These are phyloP conservation scores for Montipora sp. DNA, from an alignment of 64 coral and sea anemone genomes.

Conservation along the genomic window DNA sequence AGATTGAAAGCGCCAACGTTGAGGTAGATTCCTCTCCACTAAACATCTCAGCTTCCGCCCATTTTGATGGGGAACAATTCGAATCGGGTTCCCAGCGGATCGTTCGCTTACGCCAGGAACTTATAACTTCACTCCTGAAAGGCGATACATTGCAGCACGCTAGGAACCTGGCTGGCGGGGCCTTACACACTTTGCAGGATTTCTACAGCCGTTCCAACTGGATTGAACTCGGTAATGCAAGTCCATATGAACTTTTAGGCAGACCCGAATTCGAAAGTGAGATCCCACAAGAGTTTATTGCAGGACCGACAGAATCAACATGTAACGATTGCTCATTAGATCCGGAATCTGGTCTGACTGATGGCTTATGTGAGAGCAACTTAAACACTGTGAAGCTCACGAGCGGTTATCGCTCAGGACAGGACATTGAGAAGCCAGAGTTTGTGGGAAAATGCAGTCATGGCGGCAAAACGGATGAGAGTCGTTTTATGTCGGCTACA, in stretches of 20 bases:
- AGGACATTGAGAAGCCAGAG: conserved; percentile 75
- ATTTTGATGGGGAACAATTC: conserved; percentile 86
- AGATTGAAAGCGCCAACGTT: conserved; percentile 67
- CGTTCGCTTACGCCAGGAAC: conserved; percentile 37
- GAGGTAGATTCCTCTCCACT: conserved; percentile 48
- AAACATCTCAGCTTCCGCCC: conserved; percentile 39
- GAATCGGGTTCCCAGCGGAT: conserved; percentile 33
- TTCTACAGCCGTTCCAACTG: conserved; percentile 89
- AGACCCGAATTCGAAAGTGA: conserved; percentile 23
- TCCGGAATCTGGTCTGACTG: background rate
- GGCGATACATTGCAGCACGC: conserved; percentile 63
- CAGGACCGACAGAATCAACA: conserved; percentile 25
- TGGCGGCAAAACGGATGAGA: conserved; percentile 60
- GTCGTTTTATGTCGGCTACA: conserved; percentile 48
- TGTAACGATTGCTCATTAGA: conserved; percentile 44
- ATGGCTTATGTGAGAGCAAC: conserved; percentile 54
- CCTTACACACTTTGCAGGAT: conserved; percentile 80
- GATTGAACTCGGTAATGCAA: conserved; percentile 74
- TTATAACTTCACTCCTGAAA: conserved; percentile 51
- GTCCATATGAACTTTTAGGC: conserved; percentile 20
- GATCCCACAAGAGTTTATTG: conserved; percentile 19
- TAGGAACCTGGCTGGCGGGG: conserved; percentile 60
- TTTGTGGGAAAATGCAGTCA: conserved; percentile 76
- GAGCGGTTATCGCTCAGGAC: conserved; percentile 70
- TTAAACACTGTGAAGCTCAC: conserved; percentile 69